Evolutionary conservation across 2,888 invertebrate species (phyloP).

Genomic region (Allolobophora icterica): DNA sequence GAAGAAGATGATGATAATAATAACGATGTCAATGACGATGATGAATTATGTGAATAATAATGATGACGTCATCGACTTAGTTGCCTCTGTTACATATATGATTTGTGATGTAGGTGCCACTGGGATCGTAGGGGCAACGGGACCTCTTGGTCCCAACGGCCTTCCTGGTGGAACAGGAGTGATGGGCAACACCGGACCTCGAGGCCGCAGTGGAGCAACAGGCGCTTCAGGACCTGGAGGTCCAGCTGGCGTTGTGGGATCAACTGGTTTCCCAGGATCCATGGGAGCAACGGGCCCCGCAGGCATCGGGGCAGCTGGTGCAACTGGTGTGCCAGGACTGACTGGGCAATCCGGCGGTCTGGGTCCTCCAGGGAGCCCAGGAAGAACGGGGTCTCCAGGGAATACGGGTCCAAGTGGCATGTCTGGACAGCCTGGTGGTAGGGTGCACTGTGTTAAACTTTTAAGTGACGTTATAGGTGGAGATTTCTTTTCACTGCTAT

Average conservation of each 20-base stretch:
- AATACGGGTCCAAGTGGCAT: background rate
- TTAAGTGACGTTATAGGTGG: background rate
- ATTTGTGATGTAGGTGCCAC: background rate
- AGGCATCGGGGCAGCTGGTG: background rate
- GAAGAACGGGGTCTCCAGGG: background rate
- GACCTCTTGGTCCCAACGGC: background rate
- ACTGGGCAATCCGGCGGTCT: background rate
- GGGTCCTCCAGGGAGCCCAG: background rate
- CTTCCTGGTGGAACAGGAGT: constrained; percentile 24
- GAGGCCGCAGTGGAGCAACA: background rate
- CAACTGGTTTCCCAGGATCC: background rate
- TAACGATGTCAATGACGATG: too few species aligned
- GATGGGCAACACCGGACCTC: constrained; percentile 40
- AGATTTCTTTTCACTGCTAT: background rate
- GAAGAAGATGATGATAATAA: too few species aligned
- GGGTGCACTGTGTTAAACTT: background rate
- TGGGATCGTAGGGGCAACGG: background rate
- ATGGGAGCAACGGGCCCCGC: background rate
- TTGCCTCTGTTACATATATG: background rate
- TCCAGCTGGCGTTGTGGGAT: background rate
- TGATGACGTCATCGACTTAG: background rate
- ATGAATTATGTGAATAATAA: background rate
- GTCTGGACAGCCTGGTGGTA: background rate
- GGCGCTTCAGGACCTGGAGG: background rate
- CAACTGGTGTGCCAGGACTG: background rate